Evolutionary conservation across 2,113 vertebrate species (phyloP).

Genomic region (Mesocricetus auratus): DNA sequence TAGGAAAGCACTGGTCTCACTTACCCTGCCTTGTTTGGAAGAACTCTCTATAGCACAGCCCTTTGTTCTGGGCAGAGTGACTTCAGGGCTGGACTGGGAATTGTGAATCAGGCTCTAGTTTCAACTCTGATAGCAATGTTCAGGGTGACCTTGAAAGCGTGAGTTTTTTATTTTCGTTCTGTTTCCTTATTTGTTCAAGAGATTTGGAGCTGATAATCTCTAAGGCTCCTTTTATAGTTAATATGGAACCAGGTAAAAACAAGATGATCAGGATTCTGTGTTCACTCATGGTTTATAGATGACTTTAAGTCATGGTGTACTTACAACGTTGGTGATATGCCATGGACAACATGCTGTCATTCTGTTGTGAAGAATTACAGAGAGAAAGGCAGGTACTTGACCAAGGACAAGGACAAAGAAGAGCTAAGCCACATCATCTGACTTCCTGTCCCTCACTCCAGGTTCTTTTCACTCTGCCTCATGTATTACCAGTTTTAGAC

Average conservation of each 20-base stretch:
- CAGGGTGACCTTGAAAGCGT: background rate
- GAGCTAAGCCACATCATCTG: background rate
- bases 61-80: background rate
- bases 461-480: background rate
- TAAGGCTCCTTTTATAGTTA: background rate
- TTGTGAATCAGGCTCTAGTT: background rate
- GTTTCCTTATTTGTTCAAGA: constrained; percentile 16
- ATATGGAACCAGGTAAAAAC: background rate
- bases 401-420: background rate
- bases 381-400: background rate
- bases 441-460: background rate
- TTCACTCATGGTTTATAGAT: background rate
- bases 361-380: constrained; percentile 42
- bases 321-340: background rate
- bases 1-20: background rate
- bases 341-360: background rate
- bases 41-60: background rate
- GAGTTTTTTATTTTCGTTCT: background rate
- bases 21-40: background rate
- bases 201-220: background rate
- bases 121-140: constrained; percentile 22
- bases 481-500: background rate
- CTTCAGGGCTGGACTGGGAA: background rate
- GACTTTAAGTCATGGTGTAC: background rate
- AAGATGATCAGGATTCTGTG: background rate